Evolutionary conservation across 2,113 vertebrate species (phyloP), one percentile per base, ranked within the genome.

Genomic region (Hirundichthys speculiger): DNA sequence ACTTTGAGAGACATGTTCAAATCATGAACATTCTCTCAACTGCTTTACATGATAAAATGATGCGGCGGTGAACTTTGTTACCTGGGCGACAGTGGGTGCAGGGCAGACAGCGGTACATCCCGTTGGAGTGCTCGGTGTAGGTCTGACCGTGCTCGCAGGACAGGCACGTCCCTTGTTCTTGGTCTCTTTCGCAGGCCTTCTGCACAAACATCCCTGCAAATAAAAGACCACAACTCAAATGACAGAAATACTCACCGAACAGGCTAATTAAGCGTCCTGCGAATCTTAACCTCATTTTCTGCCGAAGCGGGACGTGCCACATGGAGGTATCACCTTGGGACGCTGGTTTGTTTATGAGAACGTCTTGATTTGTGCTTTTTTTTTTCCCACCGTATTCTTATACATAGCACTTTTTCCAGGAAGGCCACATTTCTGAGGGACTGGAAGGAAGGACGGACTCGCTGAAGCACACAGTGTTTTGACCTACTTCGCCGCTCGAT

Each of bases 101-200:
- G 11, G 86, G 91, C 73, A 93, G 62, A 65, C 93, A 93, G 74
- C 89, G 87, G 58, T 72, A 77, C 93, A 93, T 93, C 65, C 93
- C 93, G 9, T 92, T 93, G 55, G 91, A 86, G 68, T 93, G 93
- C 60, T 92, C 93, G 0, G 93, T 92, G 86, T 91, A 92, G 1
- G 91, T 91, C 74, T 75, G 76, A n/a, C 89, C 90, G 0, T 77
- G 43, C 22, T 92, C 89, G 46, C 93, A 93, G 5, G 73, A 21
- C 1, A 56, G 25, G 22, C 93, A 93, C 0, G 8, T 77, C 14
- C 93, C 93, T 0, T 24, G 55, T 24, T 91, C 83, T 9, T 69
- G 73, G 60, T 90, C 75, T 21, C 24, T 21, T 8, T 72, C 88
- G 45, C 93, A 93, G 41, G 80, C 80, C 22, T 82, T 84, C 3